Percentiles rank a stretch among this genome's conserved stretches.
These are phyloP conservation scores for Atethmia centrago DNA, from an alignment of 2,888 invertebrate genomes.

Conservation along the genomic window DNA sequence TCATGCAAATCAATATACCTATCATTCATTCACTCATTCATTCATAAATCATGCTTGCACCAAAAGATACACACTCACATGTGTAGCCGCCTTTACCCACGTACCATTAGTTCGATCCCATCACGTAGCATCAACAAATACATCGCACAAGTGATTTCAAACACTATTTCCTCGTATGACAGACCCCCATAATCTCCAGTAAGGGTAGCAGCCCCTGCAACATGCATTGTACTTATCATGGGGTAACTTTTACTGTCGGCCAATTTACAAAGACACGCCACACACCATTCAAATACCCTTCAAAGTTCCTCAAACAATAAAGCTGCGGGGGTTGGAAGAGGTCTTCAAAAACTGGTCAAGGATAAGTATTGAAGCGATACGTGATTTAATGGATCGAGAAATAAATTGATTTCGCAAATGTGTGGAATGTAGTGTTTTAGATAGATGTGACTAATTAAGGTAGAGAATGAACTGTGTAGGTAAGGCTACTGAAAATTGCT, in stretches of 20 bases:
- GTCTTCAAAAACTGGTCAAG: constrained; percentile 69
- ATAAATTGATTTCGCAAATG: constrained; percentile 88
- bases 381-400: constrained; percentile 88
- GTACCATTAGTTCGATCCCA: constrained; percentile 39
- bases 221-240: constrained; percentile 86
- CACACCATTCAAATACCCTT: constrained; percentile 74
- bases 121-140: constrained; percentile 63
- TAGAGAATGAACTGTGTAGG: constrained; percentile 26
- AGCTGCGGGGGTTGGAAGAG: constrained; percentile 66
- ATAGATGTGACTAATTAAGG: constrained; percentile 69
- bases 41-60: background rate
- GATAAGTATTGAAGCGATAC: constrained; percentile 83
- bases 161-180: constrained; percentile 78
- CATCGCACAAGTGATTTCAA: constrained; percentile 81
- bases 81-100: background rate
- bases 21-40: no score
- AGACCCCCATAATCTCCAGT: constrained; percentile 76
- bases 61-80: constrained; percentile 1
- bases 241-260: constrained; percentile 87
- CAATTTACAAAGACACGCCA: constrained; percentile 73
- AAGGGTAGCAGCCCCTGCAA: constrained; percentile 87
- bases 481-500: constrained; percentile 23
- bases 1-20: no score
- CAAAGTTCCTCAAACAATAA: constrained; percentile 57
- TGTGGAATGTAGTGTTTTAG: constrained; percentile 71